phyloP scores from a whole-genome alignment of 1,140 invertebrate species.

The Copidosoma floridanum region DNA sequence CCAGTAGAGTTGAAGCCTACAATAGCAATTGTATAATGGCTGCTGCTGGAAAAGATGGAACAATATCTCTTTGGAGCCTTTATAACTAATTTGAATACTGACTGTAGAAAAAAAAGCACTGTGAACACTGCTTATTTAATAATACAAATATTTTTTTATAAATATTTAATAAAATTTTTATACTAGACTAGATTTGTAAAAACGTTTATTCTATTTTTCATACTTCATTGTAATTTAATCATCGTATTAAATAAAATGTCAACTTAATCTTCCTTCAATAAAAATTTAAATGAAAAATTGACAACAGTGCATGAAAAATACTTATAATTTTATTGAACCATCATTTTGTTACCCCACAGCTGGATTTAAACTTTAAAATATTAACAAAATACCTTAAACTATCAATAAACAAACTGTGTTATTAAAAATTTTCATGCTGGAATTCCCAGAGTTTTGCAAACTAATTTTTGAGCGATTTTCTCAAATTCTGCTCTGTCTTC shows the following conservation, averaged over 20 bases:
- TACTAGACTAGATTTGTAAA: no score
- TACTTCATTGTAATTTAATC: no score
- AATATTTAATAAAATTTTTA: no score
- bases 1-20: constrained; percentile 62
- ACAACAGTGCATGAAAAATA: constrained; percentile 11
- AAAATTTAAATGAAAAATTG: no score
- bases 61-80: constrained; percentile 74
- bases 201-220: no score
- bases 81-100: constrained; percentile 58
- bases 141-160: constrained; percentile 14
- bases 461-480: constrained; percentile 86
- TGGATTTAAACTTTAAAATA: constrained; percentile 6
- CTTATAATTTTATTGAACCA: constrained; percentile 21
- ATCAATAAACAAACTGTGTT: constrained; percentile 8
- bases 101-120: constrained; percentile 24
- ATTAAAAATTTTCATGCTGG: constrained; percentile 44
- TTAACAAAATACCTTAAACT: background rate
- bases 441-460: constrained; percentile 86
- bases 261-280: no score
- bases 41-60: constrained; percentile 67
- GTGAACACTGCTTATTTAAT: constrained; percentile 17
- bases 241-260: no score
- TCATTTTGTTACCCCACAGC: background rate
- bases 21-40: constrained; percentile 70
- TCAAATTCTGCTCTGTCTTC: constrained; percentile 94